Percentiles rank a stretch among this genome's conserved stretches.
Evolutionary conservation across 37 sponge, comb jelly and placozoan genomes (phyloP).

Genomic region (Eunapius fragilis): DNA sequence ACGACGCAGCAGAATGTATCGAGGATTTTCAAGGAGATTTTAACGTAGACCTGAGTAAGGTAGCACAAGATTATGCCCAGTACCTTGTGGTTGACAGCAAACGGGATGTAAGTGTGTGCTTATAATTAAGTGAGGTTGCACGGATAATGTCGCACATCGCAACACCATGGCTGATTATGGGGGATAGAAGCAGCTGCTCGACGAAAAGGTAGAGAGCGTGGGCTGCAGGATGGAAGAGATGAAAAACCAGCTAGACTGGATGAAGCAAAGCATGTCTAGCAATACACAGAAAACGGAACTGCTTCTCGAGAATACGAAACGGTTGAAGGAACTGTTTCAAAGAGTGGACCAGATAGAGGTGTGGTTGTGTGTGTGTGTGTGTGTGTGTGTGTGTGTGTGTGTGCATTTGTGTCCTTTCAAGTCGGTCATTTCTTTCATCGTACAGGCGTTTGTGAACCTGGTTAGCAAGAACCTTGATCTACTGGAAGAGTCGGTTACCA

Average conservation of each 20-base stretch:
- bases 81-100: conserved; percentile 65
- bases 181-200: conserved; percentile 31
- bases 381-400: neutral
- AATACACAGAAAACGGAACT: conserved; percentile 49
- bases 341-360: conserved; percentile 80
- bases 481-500: conserved; percentile 51
- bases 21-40: conserved; percentile 17
- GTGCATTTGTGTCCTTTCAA: neutral
- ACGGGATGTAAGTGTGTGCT: conserved; percentile 52
- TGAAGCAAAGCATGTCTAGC: conserved; percentile 69
- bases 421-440: neutral
- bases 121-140: neutral
- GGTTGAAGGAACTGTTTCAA: conserved; percentile 51
- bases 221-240: conserved; percentile 74
- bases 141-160: neutral
- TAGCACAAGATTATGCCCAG: conserved; percentile 53
- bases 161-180: neutral
- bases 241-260: conserved; percentile 64
- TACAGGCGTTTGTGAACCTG: conserved; percentile 62
- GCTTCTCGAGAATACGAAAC: conserved; percentile 33
- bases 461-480: conserved; percentile 52
- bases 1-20: neutral
- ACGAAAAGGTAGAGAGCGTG: conserved; percentile 40
- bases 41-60: conserved; percentile 36
- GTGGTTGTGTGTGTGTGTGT: neutral